Evolutionary conservation across 2,797 vertebrate genomes (phyloP), one percentile per base, ranked within the genome.

Genomic region (Lates japonicus): DNA sequence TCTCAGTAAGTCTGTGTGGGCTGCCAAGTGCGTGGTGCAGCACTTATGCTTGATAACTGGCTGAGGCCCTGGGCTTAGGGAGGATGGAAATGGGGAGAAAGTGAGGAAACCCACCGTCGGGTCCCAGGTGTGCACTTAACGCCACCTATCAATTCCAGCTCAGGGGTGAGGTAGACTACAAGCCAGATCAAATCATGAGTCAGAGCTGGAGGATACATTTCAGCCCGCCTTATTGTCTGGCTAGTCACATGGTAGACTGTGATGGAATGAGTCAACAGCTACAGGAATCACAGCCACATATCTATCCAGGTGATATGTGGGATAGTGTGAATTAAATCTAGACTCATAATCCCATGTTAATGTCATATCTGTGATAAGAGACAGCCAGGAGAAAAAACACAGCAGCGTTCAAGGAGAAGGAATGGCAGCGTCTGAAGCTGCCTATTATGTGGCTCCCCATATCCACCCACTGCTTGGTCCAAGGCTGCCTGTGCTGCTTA

Each of bases 111-210:
- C 76, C 64, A 29, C 58, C 46, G 41, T 75, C 1, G 44, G 87
- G 88, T 91, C 92, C 81, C 93, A 94, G 92, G 90, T 93, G 91
- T 90, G 80, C 75, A 84, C 79, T 87, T 89, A 91, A 85, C 35
- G 4, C 82, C 74, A 89, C 75, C 86, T 87, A 93, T 92, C 92
- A 91, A 84, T 88, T 88, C 71, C 1, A 13, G 76, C 79, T 29
- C 80, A 1, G 8, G 63, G 86, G 81, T 87, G 77, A 86, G 78
- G 68, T 70, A 84, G 66, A 89, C 88, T 76, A 83, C 78, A 90
- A 86, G 84, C 76, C 76, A 84, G 86, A 91, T 92, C 88, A 90
- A 87, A 91, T 90, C 80, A 90, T 85, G 89, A 93, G 85, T 90
- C 85, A 87, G 80, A 89, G 88, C 63, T 84, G 72, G 78, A 81